Conservation (phyloP, 2,113 vertebrate species). For the Piliocolobus tephrosceles region DNA sequence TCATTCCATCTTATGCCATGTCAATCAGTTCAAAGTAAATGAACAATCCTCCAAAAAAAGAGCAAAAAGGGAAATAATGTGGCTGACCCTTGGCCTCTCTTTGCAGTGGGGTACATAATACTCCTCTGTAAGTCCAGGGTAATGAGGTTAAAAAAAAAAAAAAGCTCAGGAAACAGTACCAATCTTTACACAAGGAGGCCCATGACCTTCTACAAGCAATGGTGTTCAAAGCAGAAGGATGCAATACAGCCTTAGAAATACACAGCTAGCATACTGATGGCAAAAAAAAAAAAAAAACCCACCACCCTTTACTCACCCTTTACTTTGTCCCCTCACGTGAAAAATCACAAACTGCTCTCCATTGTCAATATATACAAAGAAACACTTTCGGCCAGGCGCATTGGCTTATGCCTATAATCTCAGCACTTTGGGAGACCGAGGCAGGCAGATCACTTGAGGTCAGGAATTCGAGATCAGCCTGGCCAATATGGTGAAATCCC, state of each 20-base stretch:
- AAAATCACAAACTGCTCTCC: neutral
- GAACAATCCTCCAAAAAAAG: neutral
- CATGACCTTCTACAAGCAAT: slow-evolving; percentile 55
- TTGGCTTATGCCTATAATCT: too few species aligned
- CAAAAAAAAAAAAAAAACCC: neutral
- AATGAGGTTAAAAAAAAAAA: slow-evolving; percentile 28
- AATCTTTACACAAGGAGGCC: slow-evolving; percentile 47
- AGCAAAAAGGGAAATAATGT: neutral
- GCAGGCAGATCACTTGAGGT: too few species aligned
- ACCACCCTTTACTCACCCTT: neutral
- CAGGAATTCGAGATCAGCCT: too few species aligned
- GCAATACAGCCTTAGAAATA: neutral
- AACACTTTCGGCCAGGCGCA: neutral
- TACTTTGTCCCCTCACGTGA: neutral
- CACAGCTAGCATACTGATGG: slow-evolving; percentile 22
- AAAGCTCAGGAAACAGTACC: slow-evolving; percentile 51
- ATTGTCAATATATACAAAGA: neutral
- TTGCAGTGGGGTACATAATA: slow-evolving; percentile 11
- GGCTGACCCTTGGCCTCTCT: slow-evolving; percentile 41
- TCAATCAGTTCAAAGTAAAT: neutral
- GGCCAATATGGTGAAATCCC: too few species aligned
- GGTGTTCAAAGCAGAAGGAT: slow-evolving; percentile 13
- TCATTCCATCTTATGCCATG: neutral
- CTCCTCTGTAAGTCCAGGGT: slow-evolving; percentile 37
- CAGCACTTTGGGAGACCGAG: too few species aligned